Evolutionary conservation across 2,888 invertebrate species (phyloP), one percentile per base, ranked within the genome.

Genomic region (Orchesella flavescens): DNA sequence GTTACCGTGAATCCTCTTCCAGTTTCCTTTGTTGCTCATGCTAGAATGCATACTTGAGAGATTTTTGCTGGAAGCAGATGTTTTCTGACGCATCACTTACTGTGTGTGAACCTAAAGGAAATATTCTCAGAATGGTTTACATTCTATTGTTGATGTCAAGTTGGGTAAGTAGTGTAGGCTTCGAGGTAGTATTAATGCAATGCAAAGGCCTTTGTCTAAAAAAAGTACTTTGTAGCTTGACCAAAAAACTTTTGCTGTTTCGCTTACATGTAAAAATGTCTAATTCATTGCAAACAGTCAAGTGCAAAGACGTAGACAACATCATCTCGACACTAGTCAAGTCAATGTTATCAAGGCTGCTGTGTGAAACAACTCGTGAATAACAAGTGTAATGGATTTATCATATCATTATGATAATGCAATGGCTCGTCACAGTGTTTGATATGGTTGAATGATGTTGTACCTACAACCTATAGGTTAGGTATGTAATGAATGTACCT

Each of bases 61-160:
- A n/a, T n/a, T n/a, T 46, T 21, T 15, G 68, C 69, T 69, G 69
- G 69, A 69, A 55, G 65, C 75, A 75, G 75, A 65, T 75, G 75
- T 66, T 75, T 75, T 63, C 13, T 53, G 65, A 49, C 24, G 75
- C 65, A 24, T 63, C 17, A 49, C 21, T 63, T 15, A 15, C 4
- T 34, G 7, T 72, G 24, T 34, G 7, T 72, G 57, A 72, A 57
- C 69, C 55, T 55, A 53, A 17, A n/a, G 15, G 9, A 46, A 21
- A n/a, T n/a, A n/a, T n/a, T n/a, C n/a, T n/a, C 34, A 34, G 34
- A 7, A 2, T 34, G 34, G 34, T 34, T 34, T 34, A 7, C 34
- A 34, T 34, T 34, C 3, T 34, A 34, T 34, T 34, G 34, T 34
- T 34, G 34, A 34, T 34, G 34, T 34, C 7, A 4, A 34, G 34